Base-by-base conservation (phyloP, 2,113 vertebrate genomes). In the Oophaga pumilio region DNA sequence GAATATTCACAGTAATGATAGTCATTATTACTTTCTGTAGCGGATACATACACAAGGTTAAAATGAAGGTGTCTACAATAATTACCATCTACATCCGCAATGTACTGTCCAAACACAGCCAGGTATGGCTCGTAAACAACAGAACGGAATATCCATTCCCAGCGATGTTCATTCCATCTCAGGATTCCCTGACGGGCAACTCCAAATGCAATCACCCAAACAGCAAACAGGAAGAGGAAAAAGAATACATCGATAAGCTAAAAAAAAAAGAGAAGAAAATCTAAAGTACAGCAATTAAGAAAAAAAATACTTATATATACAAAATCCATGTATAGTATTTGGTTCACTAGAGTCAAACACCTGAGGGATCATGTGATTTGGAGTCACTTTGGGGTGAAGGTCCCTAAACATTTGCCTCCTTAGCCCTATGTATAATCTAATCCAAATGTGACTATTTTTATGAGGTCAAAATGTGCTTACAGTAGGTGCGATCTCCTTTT, bases 91-190 rank as follows among this genome's bases (percentile, higher is more conserved):
- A 96, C 94, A 0, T 96, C 95, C 0, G 94, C 92, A n/a, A 95
- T 94, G 77, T 95, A 95, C 11, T 96, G 95, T 86, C 95, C 95
- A 3, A 96, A 96, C 95, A 96, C 95, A 76, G 95, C 95, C 90
- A 96, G 90, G 90, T 96, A 95, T 0, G 95, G 95, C 85, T 95
- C 95, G 0, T 96, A 96, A 90, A 96, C 94, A 90, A 96, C 95
- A 0, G 95, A 96, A 53, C 95, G 94, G 89, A 96, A 96, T 77
- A 96, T 95, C 95, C 95, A 95, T 56, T 93, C 92, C 95, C 95
- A 96, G 73, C 95, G 94, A 20, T 95, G 93, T 83, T 96, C 95
- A 0, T 96, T 96, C 59, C 94, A 94, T 69, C 95, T 90, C 6
- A 96, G 90, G 85, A 96, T 96, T 50, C 95, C 95, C 74, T 96